Percentiles rank a stretch among this genome's conserved stretches.
These are phyloP conservation scores for Heliconius congener DNA, from an alignment of 1,140 invertebrate genomes.

Conservation along the genomic window DNA sequence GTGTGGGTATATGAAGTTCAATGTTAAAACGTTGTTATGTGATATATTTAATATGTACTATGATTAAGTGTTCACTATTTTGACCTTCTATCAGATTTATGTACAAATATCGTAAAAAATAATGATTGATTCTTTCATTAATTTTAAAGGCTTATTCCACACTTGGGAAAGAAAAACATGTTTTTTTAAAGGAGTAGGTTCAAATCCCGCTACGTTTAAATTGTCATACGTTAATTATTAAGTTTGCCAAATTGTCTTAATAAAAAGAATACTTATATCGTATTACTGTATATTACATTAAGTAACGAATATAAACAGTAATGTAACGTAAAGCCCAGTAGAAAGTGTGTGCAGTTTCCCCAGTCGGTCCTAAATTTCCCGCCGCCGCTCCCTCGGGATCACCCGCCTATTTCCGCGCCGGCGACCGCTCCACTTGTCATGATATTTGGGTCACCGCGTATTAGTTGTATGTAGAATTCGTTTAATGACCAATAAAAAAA, in stretches of 20 bases:
- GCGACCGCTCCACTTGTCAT: constrained; percentile 58
- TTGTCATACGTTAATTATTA: not conserved
- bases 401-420: constrained; percentile 58
- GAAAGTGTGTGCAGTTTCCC: constrained; percentile 42
- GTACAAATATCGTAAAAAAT: not conserved
- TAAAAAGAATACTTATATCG: not conserved
- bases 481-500: constrained; percentile 49
- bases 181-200: not conserved
- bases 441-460: constrained; percentile 71
- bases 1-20: not conserved
- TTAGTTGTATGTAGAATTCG: constrained; percentile 63
- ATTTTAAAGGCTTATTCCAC: too few species aligned
- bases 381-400: constrained; percentile 55
- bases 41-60: not conserved
- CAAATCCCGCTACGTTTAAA: too few species aligned
- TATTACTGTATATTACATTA: not conserved
- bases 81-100: not conserved
- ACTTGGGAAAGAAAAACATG: too few species aligned
- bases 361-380: constrained; percentile 54
- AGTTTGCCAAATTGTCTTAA: not conserved
- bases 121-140: not conserved
- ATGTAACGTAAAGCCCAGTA: constrained; percentile 27
- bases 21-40: not conserved
- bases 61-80: not conserved
- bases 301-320: constrained; percentile 10